Evolutionary conservation across 2,797 vertebrate genomes (phyloP), one percentile per base, ranked within the genome.

Genomic region (Tolypeutes matacus): DNA sequence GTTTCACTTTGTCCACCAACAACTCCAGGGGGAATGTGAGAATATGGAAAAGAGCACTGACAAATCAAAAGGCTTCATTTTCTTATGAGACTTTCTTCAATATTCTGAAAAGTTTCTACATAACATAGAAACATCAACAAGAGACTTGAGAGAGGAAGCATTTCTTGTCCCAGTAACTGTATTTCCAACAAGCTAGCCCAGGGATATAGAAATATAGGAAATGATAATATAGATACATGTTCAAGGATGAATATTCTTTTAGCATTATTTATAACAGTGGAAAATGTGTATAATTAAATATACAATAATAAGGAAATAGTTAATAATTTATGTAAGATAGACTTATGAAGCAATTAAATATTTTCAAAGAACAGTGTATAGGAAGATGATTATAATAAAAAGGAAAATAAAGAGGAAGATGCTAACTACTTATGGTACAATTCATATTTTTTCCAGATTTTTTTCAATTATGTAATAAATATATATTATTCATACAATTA

Each of bases 101-200:
- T 8, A 69, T 88, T 81, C 67, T 88, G n/a, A 87, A 89, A 95
- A 77, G 62, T 87, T 86, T 86, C 31, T 73, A 31, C 12, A 34
- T 25, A 87, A 25, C 7, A 29, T 73, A 88, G 39, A 12, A 34
- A 62, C 2, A 39, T 72, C 75, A 76, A 65, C 60, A 56, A 42
- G 46, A 76, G 5, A 49, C 3, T 65, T 27, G 46, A 84, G 92
- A 84, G 70, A 94, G 51, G 70, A 84, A 75, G 56, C 15, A 27
- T 23, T 46, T 36, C 7, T 56, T 92, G 34, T 76, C 58, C 82
- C 51, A 27, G 27, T 42, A 36, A 12, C 29, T 85, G 36, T 65
- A 76, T 58, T 91, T 96, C 62, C 90, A 93, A 62, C 65, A 92
- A 83, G 25, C 13, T 34, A 62, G 51, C 39, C 58, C 78, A 89